Evolutionary conservation across 2,113 vertebrate genomes (phyloP).

Genomic region (Melierax canorus): DNA sequence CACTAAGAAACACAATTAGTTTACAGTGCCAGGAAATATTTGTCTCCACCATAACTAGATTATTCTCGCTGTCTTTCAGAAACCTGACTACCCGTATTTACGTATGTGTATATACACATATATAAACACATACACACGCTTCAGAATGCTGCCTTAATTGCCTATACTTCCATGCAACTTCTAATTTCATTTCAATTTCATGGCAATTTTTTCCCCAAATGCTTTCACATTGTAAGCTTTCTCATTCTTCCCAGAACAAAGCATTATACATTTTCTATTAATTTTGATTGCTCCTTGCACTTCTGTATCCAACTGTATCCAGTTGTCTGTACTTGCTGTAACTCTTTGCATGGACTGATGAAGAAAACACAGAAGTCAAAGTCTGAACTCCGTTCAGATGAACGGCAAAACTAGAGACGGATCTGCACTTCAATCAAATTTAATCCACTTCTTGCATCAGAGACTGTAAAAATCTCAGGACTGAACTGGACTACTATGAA

Average conservation of each 20-base stretch:
- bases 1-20: neutral
- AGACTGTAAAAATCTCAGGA: neutral
- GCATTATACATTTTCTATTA: neutral
- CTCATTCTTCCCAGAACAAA: neutral
- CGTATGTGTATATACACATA: neutral
- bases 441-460: neutral
- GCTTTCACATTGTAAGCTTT: neutral
- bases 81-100: neutral
- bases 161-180: neutral
- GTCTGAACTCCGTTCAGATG: neutral
- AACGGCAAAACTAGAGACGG: neutral
- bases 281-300: neutral
- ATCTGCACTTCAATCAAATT: neutral
- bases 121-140: neutral
- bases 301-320: neutral
- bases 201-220: neutral
- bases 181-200: neutral
- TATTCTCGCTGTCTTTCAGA: neutral
- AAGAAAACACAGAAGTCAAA: neutral
- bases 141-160: neutral
- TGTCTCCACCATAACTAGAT: neutral
- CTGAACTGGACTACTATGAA: neutral
- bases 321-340: neutral
- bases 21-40: neutral
- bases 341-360: neutral